Evolutionary conservation across 2,888 invertebrate species (phyloP).

Genomic region (Latheticus oryzae): DNA sequence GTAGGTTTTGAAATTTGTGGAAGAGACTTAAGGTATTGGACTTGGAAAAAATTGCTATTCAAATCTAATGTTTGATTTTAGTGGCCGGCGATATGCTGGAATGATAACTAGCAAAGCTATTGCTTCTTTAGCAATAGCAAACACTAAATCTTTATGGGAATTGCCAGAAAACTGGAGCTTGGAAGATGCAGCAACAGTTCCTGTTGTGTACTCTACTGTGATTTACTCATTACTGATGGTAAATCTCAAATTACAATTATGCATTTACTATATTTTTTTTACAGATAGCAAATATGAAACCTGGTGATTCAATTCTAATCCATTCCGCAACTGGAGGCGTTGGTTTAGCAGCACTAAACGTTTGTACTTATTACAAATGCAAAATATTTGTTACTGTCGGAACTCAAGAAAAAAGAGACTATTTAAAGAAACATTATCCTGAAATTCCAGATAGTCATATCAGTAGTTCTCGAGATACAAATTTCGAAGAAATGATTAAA

Average conservation of each 20-base stretch:
- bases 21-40: slow-evolving; percentile 37
- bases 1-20: slow-evolving; percentile 79
- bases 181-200: slow-evolving; percentile 72
- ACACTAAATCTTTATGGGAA: slow-evolving; percentile 65
- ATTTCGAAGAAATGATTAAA: slow-evolving; percentile 88
- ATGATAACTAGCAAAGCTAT: slow-evolving; percentile 68
- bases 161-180: slow-evolving; percentile 70
- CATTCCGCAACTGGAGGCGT: slow-evolving; percentile 77
- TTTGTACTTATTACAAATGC: slow-evolving; percentile 75
- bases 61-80: slow-evolving; percentile 16
- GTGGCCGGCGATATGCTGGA: slow-evolving; percentile 61
- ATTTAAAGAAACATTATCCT: slow-evolving; percentile 69
- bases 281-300: slow-evolving; percentile 1
- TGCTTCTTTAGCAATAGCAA: slow-evolving; percentile 68
- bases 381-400: slow-evolving; percentile 80
- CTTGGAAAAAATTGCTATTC: no score
- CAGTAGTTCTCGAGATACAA: slow-evolving; percentile 84
- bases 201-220: slow-evolving; percentile 71
- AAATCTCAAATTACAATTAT: slow-evolving; percentile 3
- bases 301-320: slow-evolving; percentile 66
- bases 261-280: no score
- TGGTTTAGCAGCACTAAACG: slow-evolving; percentile 82
- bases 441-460: slow-evolving; percentile 52
- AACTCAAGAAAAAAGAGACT: slow-evolving; percentile 73
- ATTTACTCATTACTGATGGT: slow-evolving; percentile 53